Percentiles rank a stretch among this genome's conserved stretches.
Conservation (phyloP, 2,888 invertebrate species). For the Polyommatus icarus region DNA sequence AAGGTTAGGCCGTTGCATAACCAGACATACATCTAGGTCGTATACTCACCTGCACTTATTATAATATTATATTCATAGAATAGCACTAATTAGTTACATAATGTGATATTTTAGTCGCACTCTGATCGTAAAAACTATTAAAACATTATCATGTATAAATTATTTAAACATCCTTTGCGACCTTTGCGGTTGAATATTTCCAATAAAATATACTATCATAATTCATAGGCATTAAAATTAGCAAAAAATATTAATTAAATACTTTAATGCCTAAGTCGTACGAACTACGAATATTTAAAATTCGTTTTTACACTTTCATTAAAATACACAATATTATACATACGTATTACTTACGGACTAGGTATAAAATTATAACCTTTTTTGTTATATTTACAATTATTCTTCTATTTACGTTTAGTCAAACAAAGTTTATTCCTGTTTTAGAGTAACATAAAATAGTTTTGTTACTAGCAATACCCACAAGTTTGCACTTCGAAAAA, state of each 20-base stretch:
- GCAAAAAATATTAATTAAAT: not conserved
- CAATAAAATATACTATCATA: not conserved
- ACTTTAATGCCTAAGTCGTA: not conserved
- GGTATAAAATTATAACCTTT: too few relatives aligned
- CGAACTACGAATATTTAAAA: not conserved
- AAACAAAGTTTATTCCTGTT: too few relatives aligned
- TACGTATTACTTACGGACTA: too few relatives aligned
- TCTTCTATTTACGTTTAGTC: too few relatives aligned
- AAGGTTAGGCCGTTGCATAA: constrained; percentile 2
- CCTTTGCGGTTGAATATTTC: not conserved
- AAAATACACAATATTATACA: too few relatives aligned
- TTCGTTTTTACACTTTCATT: not conserved
- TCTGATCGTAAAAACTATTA: not conserved
- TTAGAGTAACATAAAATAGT: too few relatives aligned
- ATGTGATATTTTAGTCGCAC: not conserved
- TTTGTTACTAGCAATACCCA: too few relatives aligned
- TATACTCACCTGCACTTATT: not conserved
- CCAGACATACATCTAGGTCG: not conserved
- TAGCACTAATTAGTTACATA: constrained; percentile 9
- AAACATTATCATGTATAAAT: not conserved
- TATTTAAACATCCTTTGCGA: not conserved
- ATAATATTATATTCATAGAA: not conserved
- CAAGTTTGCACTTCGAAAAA: too few relatives aligned
- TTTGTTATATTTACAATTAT: too few relatives aligned
- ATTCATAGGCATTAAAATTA: not conserved